These are phyloP conservation scores for Parnassius apollo DNA, from an alignment of 2,888 invertebrate genomes.

Conservation along the genomic window DNA sequence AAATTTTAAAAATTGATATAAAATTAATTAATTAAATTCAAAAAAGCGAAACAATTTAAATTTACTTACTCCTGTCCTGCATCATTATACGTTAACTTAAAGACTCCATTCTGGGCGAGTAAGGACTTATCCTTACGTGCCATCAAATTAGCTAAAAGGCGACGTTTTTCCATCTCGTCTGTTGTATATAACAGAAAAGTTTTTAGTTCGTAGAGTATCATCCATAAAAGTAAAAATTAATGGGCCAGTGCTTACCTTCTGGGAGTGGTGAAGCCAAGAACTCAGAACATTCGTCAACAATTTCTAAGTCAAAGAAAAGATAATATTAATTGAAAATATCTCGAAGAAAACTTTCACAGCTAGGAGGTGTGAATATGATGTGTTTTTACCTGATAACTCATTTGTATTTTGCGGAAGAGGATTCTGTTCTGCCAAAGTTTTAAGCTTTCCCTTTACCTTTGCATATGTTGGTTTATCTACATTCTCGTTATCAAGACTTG, in stretches of 20 bases:
- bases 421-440: constrained; percentile 39
- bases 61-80: constrained; percentile 55
- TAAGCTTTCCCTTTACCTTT: constrained; percentile 48
- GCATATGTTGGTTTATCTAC: constrained; percentile 51
- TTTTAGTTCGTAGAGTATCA: not conserved
- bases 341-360: not conserved
- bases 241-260: constrained; percentile 47
- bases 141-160: constrained; percentile 54
- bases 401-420: constrained; percentile 41
- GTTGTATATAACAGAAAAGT: not conserved
- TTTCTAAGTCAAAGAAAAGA: constrained; percentile 33
- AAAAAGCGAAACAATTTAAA: not conserved
- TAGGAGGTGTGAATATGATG: too few species aligned
- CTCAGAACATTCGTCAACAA: constrained; percentile 57
- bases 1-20: too few species aligned
- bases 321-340: not conserved
- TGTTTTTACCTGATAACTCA: constrained; percentile 2
- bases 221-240: not conserved
- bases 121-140: constrained; percentile 45
- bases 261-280: constrained; percentile 54
- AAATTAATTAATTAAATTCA: not conserved
- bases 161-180: constrained; percentile 51
- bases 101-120: constrained; percentile 45
- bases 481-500: constrained; percentile 43
- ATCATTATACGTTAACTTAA: constrained; percentile 53